Base-by-base conservation (phyloP, 64 coral and sea anemone species). In the Porites australiensis region DNA sequence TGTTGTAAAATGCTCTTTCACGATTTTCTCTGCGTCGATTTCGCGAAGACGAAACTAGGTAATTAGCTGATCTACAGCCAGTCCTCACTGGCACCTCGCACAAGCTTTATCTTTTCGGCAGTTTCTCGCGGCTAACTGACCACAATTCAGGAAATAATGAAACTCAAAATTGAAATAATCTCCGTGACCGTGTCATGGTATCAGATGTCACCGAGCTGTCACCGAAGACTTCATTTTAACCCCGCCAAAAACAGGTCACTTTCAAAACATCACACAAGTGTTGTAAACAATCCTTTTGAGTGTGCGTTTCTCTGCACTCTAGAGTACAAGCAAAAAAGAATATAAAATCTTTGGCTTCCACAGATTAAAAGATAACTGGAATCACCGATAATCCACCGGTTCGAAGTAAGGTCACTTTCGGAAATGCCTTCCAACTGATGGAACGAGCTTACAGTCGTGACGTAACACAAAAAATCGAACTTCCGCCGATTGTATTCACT, bases 281-380 rank as follows among this genome's bases (percentile, higher is more conserved):
- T 19, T 49, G 19, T 68, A 84, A 84, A 84, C 61, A 68, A 65
- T 19, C 46, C 81, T 50, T 84, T 15, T 5, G 52, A 69, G 18
- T 50, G 54, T 20, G 22, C 20, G 27, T 5, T 4, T 4, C 3
- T 19, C 51, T 55, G 19, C 9, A 23, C 51, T 49, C 47, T 47
- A 15, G 48, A 82, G 14, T 43, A 13, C 44, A 2, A 84, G 16
- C 81, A 46, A 63, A 61, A 83, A 83, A 37, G 1, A 37, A 67
- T 67, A 50, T 13, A 68, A 57, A 57, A 57, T 57, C 7, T 37
- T 7, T 6, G 54, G 54, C 5, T n/a, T 75, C 46, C 18, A 14
- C 19, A 16, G 50, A 75, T 15, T 75, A 6, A 5, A 46, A 44
- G 72, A 13, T 51, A 14, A 76, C 13, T 49, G 73, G 13, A 76